phyloP scores from a whole-genome alignment of 2,888 invertebrate species.

The Coenonympha glycerion region DNA sequence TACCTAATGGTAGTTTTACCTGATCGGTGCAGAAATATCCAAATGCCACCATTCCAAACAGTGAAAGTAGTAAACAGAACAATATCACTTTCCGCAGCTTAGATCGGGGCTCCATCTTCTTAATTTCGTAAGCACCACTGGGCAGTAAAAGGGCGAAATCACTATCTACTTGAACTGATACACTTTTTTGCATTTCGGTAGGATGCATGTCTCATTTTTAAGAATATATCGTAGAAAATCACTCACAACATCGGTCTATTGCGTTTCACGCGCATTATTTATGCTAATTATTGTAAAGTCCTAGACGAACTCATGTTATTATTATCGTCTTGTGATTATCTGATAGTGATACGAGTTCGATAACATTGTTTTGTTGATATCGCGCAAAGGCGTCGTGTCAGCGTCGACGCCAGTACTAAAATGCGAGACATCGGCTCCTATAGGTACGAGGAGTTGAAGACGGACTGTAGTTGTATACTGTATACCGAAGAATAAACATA shows the following conservation, averaged over 20 bases:
- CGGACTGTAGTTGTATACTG: no score
- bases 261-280: constrained; percentile 14
- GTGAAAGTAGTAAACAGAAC: constrained; percentile 86
- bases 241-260: constrained; percentile 38
- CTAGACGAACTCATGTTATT: constrained; percentile 38
- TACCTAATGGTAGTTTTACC: constrained; percentile 61
- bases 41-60: constrained; percentile 91
- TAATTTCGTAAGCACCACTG: constrained; percentile 86
- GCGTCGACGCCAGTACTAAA: constrained; percentile 47
- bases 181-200: constrained; percentile 82
- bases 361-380: constrained; percentile 51
- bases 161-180: constrained; percentile 89
- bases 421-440: constrained; percentile 32
- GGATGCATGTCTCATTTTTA: constrained; percentile 76
- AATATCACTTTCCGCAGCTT: constrained; percentile 86
- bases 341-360: constrained; percentile 41
- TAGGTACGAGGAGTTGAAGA: constrained; percentile 24
- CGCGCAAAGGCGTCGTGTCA: constrained; percentile 42
- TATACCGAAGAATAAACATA: constrained; percentile 32
- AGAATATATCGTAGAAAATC: constrained; percentile 51
- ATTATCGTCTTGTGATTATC: constrained; percentile 43
- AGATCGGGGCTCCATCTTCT: constrained; percentile 90
- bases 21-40: constrained; percentile 94
- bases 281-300: constrained; percentile 16
- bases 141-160: constrained; percentile 86